A percentile compares a stretch with the other conserved stretches of the same genome.
phyloP scores from a whole-genome alignment of 2,797 vertebrate genomes.

The Thaleichthys pacificus region DNA sequence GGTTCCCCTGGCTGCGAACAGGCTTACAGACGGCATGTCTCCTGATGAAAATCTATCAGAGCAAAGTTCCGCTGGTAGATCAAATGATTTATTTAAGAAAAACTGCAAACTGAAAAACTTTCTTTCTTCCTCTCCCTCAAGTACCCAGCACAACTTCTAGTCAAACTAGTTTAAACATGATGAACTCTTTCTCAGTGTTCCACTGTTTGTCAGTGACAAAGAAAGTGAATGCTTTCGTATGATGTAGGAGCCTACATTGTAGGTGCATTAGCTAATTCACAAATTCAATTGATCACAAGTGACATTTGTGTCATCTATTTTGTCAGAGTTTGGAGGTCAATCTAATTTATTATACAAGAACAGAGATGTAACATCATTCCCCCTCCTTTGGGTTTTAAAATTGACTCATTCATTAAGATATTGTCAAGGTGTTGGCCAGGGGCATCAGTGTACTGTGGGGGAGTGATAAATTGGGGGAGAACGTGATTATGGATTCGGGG shows the following conservation, averaged over 20 bases:
- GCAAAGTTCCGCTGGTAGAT: constrained; percentile 55
- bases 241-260: constrained; percentile 2
- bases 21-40: constrained; percentile 43
- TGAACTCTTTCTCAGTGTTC: constrained; percentile 3
- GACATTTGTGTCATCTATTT: constrained; percentile 57
- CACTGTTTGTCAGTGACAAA: constrained; percentile 11
- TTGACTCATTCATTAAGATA: constrained; percentile 46
- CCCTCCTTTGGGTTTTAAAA: constrained; percentile 39
- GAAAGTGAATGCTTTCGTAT: not conserved
- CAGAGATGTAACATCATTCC: constrained; percentile 21
- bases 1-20: constrained; percentile 35
- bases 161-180: constrained; percentile 1
- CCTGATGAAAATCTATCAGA: constrained; percentile 35
- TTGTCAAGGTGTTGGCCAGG: constrained; percentile 28
- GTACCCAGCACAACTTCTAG: constrained; percentile 11
- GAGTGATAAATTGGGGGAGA: constrained; percentile 36
- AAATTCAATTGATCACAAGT: constrained; percentile 58
- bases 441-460: constrained; percentile 21
- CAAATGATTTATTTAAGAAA: constrained; percentile 53
- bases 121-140: constrained; percentile 36
- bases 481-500: not conserved
- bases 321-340: constrained; percentile 54
- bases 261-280: constrained; percentile 64
- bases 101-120: constrained; percentile 46
- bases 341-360: constrained; percentile 49